Conservation (phyloP, 1,140 invertebrate genomes). For the Pomacea maculata region DNA sequence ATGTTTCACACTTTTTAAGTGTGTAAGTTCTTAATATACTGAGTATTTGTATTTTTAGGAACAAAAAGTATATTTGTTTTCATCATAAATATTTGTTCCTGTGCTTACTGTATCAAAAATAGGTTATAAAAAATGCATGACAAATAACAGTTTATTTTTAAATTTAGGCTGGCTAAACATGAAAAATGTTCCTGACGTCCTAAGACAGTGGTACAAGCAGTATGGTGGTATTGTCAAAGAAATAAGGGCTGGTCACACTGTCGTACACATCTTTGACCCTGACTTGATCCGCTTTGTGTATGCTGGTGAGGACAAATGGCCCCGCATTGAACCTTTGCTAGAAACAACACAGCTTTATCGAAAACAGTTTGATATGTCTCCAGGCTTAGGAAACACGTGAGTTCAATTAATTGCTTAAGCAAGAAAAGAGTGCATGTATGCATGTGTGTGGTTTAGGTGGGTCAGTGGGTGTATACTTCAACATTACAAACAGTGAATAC, state of each 20-base stretch:
- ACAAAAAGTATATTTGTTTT: neutral
- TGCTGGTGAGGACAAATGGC: constrained; percentile 66
- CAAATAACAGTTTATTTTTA: neutral
- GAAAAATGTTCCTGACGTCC: constrained; percentile 17
- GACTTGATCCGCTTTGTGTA: constrained; percentile 65
- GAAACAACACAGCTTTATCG: constrained; percentile 68
- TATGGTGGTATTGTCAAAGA: constrained; percentile 64
- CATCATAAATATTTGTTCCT: neutral
- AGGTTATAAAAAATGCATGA: neutral
- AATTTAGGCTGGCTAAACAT: constrained; percentile 8
- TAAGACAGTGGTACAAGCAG: constrained; percentile 50
- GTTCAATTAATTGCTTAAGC: constrained; percentile 7
- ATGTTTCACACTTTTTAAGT: constrained; percentile 5
- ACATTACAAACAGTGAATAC: neutral
- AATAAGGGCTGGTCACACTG: constrained; percentile 50
- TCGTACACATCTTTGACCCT: constrained; percentile 68
- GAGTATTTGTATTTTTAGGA: neutral
- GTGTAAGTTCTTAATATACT: neutral
- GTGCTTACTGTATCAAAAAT: neutral
- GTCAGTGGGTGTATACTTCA: neutral
- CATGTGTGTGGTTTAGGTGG: neutral
- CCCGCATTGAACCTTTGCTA: constrained; percentile 67
- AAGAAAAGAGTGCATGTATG: neutral
- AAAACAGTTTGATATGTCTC: constrained; percentile 65
- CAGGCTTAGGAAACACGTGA: constrained; percentile 71